Evolutionary conservation across 2,113 vertebrate species (phyloP).

Genomic region (Pithys albifrons): DNA sequence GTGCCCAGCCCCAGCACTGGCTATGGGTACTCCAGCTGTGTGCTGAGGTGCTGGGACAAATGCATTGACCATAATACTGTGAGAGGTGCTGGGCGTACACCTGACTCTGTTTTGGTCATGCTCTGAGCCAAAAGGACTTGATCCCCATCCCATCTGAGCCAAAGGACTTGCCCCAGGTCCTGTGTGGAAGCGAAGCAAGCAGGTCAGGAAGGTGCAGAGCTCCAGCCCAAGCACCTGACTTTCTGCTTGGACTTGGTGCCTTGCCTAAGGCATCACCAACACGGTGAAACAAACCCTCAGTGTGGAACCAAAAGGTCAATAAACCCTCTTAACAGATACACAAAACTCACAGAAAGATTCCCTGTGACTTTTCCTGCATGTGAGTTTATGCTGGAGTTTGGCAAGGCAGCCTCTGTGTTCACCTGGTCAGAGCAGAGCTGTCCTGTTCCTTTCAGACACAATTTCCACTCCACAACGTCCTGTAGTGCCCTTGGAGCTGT

Average conservation of each 20-base stretch:
- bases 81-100: not conserved
- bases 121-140: not conserved
- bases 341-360: not conserved
- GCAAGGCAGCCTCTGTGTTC: not conserved
- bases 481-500: not conserved
- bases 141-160: not conserved
- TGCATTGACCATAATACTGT: rapidly evolving
- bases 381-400: not conserved
- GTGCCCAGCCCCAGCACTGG: not conserved
- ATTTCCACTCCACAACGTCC: not conserved
- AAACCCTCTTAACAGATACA: not conserved
- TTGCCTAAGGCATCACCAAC: not conserved
- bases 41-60: not conserved
- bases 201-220: not conserved
- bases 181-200: rapidly evolving
- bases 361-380: not conserved
- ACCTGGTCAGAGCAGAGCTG: not conserved
- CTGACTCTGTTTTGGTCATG: rapidly evolving
- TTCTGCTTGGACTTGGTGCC: not conserved
- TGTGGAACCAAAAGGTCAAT: not conserved
- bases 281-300: not conserved
- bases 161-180: not conserved
- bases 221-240: not conserved
- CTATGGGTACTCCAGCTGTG: too few species aligned
- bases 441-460: not conserved